These are phyloP conservation scores for Tragelaphus imberbis DNA, from an alignment of 2,113 vertebrate species.

Conservation along the genomic window DNA sequence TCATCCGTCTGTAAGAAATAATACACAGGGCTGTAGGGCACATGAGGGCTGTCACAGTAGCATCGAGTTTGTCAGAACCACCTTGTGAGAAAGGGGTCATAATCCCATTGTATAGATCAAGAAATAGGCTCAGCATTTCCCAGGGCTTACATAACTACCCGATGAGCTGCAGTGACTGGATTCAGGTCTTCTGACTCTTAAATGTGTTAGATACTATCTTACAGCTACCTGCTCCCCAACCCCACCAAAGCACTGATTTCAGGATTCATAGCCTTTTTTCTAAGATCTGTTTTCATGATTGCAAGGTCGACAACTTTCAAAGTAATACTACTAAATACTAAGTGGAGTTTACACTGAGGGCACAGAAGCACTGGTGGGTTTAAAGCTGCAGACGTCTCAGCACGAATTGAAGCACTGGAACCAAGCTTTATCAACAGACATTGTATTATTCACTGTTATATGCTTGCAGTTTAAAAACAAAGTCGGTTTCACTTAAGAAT, in stretches of 20 bases:
- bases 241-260: neutral
- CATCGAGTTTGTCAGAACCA: neutral
- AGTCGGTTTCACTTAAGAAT: neutral
- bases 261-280: neutral
- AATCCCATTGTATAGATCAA: neutral
- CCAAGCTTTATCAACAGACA: neutral
- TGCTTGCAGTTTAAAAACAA: neutral
- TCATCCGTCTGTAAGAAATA: conserved; percentile 91
- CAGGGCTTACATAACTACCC: accelerated
- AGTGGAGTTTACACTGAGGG: neutral
- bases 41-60: neutral
- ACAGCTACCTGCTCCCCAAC: neutral
- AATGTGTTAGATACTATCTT: neutral
- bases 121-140: neutral
- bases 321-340: neutral
- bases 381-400: neutral
- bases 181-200: neutral
- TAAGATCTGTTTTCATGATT: neutral
- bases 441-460: neutral
- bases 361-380: neutral
- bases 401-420: neutral
- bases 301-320: neutral
- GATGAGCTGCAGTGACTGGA: neutral
- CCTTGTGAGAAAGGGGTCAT: neutral
- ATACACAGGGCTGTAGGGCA: neutral